Conservation (phyloP, 2,888 invertebrate species). For the Clepsis dumicolana region DNA sequence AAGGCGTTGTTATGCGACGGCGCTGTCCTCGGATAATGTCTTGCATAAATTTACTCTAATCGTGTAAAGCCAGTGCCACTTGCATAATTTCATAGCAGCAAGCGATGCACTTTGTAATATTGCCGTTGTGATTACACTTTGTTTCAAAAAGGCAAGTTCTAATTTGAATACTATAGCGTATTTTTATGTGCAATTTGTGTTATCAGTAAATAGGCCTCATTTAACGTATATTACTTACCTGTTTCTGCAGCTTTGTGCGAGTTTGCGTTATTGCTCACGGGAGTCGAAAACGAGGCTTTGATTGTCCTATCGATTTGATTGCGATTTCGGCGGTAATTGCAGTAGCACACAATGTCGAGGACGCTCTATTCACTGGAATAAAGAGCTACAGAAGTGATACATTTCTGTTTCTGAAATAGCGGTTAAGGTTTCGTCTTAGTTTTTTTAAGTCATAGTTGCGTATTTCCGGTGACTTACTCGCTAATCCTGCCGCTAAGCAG, state of each 20-base stretch:
- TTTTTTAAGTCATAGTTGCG: too few relatives aligned
- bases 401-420: slow-evolving; percentile 14
- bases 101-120: slow-evolving; percentile 62
- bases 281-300: slow-evolving; percentile 61
- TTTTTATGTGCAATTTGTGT: slow-evolving; percentile 16
- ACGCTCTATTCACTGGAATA: slow-evolving; percentile 3
- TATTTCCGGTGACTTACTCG: too few relatives aligned
- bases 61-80: slow-evolving; percentile 77
- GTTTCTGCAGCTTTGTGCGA: slow-evolving; percentile 65
- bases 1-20: slow-evolving; percentile 83
- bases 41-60: slow-evolving; percentile 84
- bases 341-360: background rate
- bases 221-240: slow-evolving; percentile 73
- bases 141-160: slow-evolving; percentile 42
- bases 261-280: slow-evolving; percentile 65
- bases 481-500: too few relatives aligned
- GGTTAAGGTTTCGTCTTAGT: slow-evolving; percentile 13
- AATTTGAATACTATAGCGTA: background rate
- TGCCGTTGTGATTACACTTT: slow-evolving; percentile 32
- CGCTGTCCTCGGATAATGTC: slow-evolving; percentile 82
- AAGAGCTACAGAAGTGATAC: background rate
- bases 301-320: slow-evolving; percentile 63
- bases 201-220: slow-evolving; percentile 60
- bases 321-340: slow-evolving; percentile 48
- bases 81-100: slow-evolving; percentile 76